A percentile compares a stretch with the other conserved stretches of the same genome.
Conservation (phyloP, 2,888 invertebrate genomes). For the Oligia fasciuncula region DNA sequence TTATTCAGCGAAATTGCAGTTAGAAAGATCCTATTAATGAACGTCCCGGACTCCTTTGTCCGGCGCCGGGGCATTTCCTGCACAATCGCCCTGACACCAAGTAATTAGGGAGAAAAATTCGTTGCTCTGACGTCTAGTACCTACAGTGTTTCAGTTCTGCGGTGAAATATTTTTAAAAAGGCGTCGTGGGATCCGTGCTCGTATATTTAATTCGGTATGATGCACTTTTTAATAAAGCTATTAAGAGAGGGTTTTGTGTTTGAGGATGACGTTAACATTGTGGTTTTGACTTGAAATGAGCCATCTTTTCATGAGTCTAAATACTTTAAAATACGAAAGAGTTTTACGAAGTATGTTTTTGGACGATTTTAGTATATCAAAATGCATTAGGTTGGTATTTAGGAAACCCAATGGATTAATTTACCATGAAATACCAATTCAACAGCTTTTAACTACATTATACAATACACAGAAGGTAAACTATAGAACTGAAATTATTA, state of each 20-base stretch:
- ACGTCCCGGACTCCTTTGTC: slow-evolving; percentile 87
- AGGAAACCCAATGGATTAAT: background rate
- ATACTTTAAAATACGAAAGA: background rate
- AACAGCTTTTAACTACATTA: slow-evolving; percentile 4
- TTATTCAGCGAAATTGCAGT: slow-evolving; percentile 89
- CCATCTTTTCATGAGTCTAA: background rate
- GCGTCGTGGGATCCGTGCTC: slow-evolving; percentile 43
- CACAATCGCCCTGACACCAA: slow-evolving; percentile 89
- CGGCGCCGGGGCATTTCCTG: slow-evolving; percentile 85
- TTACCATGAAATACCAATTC: background rate
- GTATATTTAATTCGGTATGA: slow-evolving; percentile 39
- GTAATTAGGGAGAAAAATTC: slow-evolving; percentile 90
- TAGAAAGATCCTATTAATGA: slow-evolving; percentile 90
- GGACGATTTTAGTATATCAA: background rate
- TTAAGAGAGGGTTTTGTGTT: slow-evolving; percentile 14
- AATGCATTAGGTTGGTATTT: background rate
- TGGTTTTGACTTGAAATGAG: slow-evolving; percentile 5
- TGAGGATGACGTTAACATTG: background rate
- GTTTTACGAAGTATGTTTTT: background rate
- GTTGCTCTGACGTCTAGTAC: slow-evolving; percentile 82
- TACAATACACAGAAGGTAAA: slow-evolving; percentile 5
- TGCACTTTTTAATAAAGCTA: slow-evolving; percentile 44
- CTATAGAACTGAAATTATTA: slow-evolving; percentile 1
- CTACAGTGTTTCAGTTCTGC: slow-evolving; percentile 79
- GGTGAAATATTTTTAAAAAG: slow-evolving; percentile 71